Percentiles rank a stretch among this genome's conserved stretches.
These are phyloP conservation scores for Eupithecia dodoneata DNA, from an alignment of 2,888 invertebrate species.

Conservation along the genomic window DNA sequence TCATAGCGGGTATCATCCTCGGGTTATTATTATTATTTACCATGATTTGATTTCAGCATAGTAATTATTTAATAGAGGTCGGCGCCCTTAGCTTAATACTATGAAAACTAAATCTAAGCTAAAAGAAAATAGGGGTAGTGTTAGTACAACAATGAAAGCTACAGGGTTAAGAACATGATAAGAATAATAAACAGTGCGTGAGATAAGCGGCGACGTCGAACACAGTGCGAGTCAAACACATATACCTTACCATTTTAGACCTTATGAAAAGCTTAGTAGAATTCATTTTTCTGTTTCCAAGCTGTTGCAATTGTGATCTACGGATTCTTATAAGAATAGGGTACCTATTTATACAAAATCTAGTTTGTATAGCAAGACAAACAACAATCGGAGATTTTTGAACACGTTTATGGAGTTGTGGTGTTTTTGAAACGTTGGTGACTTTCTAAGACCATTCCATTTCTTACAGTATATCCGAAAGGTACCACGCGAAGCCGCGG, in stretches of 20 bases:
- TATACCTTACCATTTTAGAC: background rate
- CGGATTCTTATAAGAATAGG: background rate
- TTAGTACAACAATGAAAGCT: conserved; percentile 54
- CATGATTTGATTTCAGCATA: too few species aligned
- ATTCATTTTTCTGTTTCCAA: background rate
- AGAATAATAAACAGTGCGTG: conserved; percentile 37
- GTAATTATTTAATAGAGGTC: too few species aligned
- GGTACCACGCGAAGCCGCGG: background rate
- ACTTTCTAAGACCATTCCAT: background rate
- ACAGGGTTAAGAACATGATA: conserved; percentile 38
- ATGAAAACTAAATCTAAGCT: background rate
- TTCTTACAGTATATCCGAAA: background rate
- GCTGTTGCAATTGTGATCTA: background rate
- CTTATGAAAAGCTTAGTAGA: background rate
- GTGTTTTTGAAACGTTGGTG: background rate
- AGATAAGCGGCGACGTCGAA: conserved; percentile 70
- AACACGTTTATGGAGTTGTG: background rate
- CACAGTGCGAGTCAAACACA: conserved; percentile 20
- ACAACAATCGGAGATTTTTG: background rate
- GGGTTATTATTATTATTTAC: too few species aligned
- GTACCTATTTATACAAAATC: too few species aligned
- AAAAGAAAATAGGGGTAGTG: conserved; percentile 17
- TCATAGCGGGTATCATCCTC: too few species aligned
- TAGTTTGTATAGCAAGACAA: background rate
- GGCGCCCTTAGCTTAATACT: too few species aligned